Evolutionary conservation across 2,888 invertebrate genomes (phyloP).

Genomic region (Zonitis immaculata): DNA sequence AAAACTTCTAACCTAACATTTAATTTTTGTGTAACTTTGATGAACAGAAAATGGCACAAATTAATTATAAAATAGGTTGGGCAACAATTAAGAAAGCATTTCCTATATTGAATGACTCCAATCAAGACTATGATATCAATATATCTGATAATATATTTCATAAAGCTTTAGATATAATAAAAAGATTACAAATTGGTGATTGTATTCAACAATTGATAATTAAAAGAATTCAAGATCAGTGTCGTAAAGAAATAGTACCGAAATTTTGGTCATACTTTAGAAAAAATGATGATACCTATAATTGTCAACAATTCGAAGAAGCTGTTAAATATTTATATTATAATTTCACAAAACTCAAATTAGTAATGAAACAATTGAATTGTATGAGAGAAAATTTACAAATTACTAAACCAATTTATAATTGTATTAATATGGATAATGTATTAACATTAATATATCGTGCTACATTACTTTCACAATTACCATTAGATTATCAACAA

Average conservation of each 20-base stretch:
- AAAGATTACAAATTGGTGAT: conserved; percentile 36
- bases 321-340: conserved; percentile 63
- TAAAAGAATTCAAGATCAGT: conserved; percentile 55
- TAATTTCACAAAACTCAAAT: conserved; percentile 53
- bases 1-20: background rate
- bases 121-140: background rate
- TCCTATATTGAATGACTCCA: conserved; percentile 37
- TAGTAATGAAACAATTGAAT: conserved; percentile 55
- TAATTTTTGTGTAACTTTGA: background rate
- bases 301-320: conserved; percentile 61
- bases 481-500: conserved; percentile 64
- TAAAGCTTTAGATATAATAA: conserved; percentile 39
- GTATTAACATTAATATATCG: conserved; percentile 63
- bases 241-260: conserved; percentile 59
- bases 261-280: conserved; percentile 64
- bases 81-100: conserved; percentile 34
- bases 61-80: conserved; percentile 31
- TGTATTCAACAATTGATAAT: conserved; percentile 48
- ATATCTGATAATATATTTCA: conserved; percentile 40
- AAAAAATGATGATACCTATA: conserved; percentile 53
- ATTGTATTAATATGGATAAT: conserved; percentile 53
- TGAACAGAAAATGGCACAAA: background rate
- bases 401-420: conserved; percentile 52
- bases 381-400: conserved; percentile 50
- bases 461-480: conserved; percentile 64